Evolutionary conservation across 30 jellyfish, hydroid and myxozoan species (phyloP), one percentile per base, ranked within the genome.

Genomic region (Nemopilema nomurai): DNA sequence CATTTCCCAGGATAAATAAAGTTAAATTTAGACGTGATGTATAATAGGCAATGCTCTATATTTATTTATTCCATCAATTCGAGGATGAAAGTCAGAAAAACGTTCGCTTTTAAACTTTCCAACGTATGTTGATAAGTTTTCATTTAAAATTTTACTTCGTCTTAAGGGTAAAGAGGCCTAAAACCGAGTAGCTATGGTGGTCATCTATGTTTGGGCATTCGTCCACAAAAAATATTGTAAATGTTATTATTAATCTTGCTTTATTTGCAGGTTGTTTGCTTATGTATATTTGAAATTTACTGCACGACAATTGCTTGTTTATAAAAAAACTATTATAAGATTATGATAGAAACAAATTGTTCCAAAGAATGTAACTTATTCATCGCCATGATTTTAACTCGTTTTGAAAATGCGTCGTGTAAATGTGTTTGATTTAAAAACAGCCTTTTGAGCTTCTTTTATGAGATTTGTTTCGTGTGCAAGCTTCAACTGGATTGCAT

Each of bases 381-480:
- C 80, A 16, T 52, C 25, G 50, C 67, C 87, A 26, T 78, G 79
- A 33, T 57, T 21, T 24, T 62, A 27, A 26, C 81, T 63, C 33
- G 81, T 25, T 71, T 71, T 76, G 26, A 62, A 51, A 76, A 63
- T 25, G 66, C 62, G 31, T 78, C 32, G 67, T 78, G 87, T 78
- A 53, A 78, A 78, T 78, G 78, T 78, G 87, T 78, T 78, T 78
- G 78, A 78, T 78, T 51, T 26, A 19, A 78, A 78, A 53, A 22
- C 30, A n/a, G 16, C 49, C n/a, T 49, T 26, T 23, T 16, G 52
- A 20, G 20, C 33, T 23, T 67, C 27, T 63, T 13, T 63, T 17
- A n/a, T 18, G 71, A 19, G 26, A 28, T 26, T 16, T 63, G 26
- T 17, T 63, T 8, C 25, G 28, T 63, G 72, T 18, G n/a, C n/a